phyloP scores from a whole-genome alignment of 2,113 vertebrate species.

The Chaenogobius annularis region DNA sequence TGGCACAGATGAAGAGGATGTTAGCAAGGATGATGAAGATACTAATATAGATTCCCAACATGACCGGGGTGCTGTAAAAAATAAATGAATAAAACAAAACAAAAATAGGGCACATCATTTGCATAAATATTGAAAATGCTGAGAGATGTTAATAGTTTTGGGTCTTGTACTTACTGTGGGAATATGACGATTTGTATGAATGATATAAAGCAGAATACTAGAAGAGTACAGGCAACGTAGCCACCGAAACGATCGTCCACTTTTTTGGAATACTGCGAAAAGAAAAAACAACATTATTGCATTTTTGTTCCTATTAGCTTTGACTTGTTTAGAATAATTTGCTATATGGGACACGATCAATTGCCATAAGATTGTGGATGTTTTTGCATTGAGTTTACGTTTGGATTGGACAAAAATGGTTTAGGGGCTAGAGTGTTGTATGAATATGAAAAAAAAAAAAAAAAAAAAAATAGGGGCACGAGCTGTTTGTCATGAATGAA shows the following conservation, averaged over 20 bases:
- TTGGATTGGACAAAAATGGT: no score
- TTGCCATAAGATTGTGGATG: no score
- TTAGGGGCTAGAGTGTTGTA: no score
- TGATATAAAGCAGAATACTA: conserved; percentile 95
- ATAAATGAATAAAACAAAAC: conserved; percentile 13
- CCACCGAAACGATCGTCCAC: conserved; percentile 92
- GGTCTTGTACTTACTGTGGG: conserved; percentile 85
- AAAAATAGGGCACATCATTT: not conserved
- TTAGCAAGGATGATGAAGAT: conserved; percentile 86
- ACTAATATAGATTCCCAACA: conserved; percentile 86
- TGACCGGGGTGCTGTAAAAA: conserved; percentile 81
- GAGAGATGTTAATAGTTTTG: not conserved
- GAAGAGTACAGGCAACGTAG: conserved; percentile 89
- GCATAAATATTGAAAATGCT: not conserved
- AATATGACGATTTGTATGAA: conserved; percentile 91
- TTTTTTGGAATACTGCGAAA: conserved; percentile 88
- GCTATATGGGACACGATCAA: no score
- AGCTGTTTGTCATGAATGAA: no score
- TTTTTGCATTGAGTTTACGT: no score
- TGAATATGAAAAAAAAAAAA: no score
- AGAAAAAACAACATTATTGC: not conserved
- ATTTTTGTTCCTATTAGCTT: not conserved
- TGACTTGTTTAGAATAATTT: no score
- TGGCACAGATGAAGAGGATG: conserved; percentile 88
- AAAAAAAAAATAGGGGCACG: no score